Percentiles rank a stretch among this genome's conserved stretches.
These are phyloP conservation scores for Oryzaephilus surinamensis DNA, from an alignment of 1,140 invertebrate genomes.

Conservation along the genomic window DNA sequence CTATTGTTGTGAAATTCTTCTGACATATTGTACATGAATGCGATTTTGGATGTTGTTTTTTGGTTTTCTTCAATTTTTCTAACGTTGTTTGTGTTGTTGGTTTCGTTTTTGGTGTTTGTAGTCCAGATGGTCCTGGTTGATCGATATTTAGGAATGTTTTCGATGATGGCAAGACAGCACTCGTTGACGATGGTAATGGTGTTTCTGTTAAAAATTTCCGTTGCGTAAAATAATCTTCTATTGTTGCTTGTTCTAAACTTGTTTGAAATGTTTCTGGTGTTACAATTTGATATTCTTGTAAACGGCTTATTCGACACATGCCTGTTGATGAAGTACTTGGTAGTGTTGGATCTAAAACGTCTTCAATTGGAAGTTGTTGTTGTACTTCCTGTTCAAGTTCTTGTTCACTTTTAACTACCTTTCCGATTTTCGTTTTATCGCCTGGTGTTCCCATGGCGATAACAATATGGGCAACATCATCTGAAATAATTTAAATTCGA, in stretches of 20 bases:
- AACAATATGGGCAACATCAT: conserved; percentile 34
- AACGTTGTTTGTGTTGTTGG: conserved; percentile 7
- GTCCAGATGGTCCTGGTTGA: conserved; percentile 29
- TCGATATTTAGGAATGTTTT: conserved; percentile 23
- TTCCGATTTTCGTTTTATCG: conserved; percentile 29
- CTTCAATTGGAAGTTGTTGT: conserved; percentile 2
- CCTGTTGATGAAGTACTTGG: conserved; percentile 13
- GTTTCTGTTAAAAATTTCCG: conserved; percentile 21
- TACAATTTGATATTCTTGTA: conserved; percentile 8
- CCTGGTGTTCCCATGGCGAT: conserved; percentile 38
- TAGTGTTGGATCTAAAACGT: conserved; percentile 1
- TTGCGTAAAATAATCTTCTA: conserved; percentile 26
- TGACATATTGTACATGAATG: conserved; percentile 45
- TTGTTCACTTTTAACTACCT: conserved; percentile 25
- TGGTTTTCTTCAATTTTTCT: conserved; percentile 14
- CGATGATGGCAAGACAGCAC: conserved; percentile 9
- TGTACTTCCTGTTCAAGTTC: conserved; percentile 6
- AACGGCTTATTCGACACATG: conserved; percentile 22
- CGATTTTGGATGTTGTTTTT: conserved; percentile 10
- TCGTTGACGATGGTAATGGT: neutral
- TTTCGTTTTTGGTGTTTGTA: conserved; percentile 28
- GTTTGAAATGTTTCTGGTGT: conserved; percentile 16
- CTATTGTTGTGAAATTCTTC: conserved; percentile 48
- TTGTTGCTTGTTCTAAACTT: conserved; percentile 24
- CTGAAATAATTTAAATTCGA: conserved; percentile 18